Conservation (phyloP, 2,113 vertebrate species). For the Sylvilagus bachmani region DNA sequence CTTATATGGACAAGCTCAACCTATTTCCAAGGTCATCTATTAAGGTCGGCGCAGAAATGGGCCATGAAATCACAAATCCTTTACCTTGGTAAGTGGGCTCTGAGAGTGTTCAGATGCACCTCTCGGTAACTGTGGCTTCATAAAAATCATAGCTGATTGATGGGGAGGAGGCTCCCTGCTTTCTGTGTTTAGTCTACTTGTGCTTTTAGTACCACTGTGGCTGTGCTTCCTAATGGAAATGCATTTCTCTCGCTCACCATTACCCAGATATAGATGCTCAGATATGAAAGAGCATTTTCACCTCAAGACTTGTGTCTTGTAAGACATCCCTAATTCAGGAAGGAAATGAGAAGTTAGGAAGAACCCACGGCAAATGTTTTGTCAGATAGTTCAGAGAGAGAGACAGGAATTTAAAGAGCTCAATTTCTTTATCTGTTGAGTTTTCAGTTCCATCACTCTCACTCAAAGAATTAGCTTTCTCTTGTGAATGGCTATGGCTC, state of each 20-base stretch:
- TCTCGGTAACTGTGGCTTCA: conserved; percentile 63
- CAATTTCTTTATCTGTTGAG: neutral
- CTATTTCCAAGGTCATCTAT: conserved; percentile 35
- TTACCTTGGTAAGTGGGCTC: neutral
- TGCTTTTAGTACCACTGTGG: conserved; percentile 69
- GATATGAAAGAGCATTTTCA: conserved; percentile 49
- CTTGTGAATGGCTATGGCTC: neutral
- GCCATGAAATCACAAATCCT: conserved; percentile 49
- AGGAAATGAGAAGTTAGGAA: conserved; percentile 28
- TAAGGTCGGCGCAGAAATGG: conserved; percentile 36
- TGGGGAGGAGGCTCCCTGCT: conserved; percentile 36
- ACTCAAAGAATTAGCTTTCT: conserved; percentile 31
- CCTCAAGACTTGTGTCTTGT: conserved; percentile 64
- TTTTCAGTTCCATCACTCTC: neutral
- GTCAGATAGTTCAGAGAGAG: conserved; percentile 18
- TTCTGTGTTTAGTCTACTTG: conserved; percentile 54
- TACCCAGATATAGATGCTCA: conserved; percentile 44
- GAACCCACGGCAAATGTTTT: conserved; percentile 34
- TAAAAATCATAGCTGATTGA: conserved; percentile 73
- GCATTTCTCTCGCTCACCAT: conserved; percentile 66
- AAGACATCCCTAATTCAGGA: conserved; percentile 64
- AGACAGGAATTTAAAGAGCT: conserved; percentile 4
- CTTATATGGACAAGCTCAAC: conserved; percentile 36
- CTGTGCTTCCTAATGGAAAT: conserved; percentile 72
- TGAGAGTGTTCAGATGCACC: conserved; percentile 38